A percentile compares a stretch with the other conserved stretches of the same genome.
Conservation (phyloP, 2,888 invertebrate species). For the Drosophila longiperda region DNA sequence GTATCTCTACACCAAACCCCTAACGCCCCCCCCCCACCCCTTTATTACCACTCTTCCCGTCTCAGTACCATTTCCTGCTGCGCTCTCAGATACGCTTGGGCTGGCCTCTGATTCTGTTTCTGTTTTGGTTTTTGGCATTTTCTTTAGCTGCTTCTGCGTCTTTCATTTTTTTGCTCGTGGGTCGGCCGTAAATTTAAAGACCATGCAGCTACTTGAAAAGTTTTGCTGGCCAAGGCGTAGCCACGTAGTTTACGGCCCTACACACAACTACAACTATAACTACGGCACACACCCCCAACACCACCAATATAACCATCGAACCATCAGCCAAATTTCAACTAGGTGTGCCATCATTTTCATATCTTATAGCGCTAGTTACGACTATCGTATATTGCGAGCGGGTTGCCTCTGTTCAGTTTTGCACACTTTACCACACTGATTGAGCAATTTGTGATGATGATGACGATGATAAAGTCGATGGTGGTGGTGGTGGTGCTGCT, state of each 20-base stretch:
- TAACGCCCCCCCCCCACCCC: not conserved
- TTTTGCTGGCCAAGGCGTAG: constrained; percentile 66
- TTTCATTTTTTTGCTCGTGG: constrained; percentile 30
- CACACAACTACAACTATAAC: not conserved
- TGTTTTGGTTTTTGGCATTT: constrained; percentile 39
- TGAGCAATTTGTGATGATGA: constrained; percentile 64
- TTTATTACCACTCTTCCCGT: constrained; percentile 21
- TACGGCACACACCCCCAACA: not conserved
- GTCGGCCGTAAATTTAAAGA: constrained; percentile 68
- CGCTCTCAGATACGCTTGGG: constrained; percentile 60
- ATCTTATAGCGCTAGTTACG: constrained; percentile 63
- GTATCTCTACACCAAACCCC: constrained; percentile 37
- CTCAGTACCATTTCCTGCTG: constrained; percentile 52
- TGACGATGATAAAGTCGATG: constrained; percentile 17
- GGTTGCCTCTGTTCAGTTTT: constrained; percentile 40
- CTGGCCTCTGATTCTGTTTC: constrained; percentile 60
- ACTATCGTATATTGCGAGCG: constrained; percentile 16
- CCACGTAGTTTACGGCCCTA: constrained; percentile 65
- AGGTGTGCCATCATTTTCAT: constrained; percentile 69
- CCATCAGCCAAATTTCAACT: constrained; percentile 24
- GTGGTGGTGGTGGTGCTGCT: constrained; percentile 4
- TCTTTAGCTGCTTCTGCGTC: constrained; percentile 23
- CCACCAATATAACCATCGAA: constrained; percentile 23
- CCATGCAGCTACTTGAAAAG: constrained; percentile 71
- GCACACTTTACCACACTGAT: constrained; percentile 60